Evolutionary conservation across 2,888 invertebrate species (phyloP).

Genomic region (Lasioglossum leucozonium): DNA sequence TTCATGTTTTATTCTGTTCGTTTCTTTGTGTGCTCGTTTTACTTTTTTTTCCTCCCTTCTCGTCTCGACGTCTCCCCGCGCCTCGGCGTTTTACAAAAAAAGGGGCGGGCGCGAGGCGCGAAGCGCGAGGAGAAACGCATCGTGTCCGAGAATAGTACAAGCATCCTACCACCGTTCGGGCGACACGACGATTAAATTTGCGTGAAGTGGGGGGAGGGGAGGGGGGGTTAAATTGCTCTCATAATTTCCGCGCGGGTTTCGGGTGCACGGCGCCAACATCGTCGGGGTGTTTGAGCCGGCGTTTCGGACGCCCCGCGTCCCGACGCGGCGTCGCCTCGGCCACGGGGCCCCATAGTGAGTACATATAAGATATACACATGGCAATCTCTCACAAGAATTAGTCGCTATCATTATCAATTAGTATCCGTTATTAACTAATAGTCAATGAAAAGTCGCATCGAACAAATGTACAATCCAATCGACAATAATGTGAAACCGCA

Average conservation of each 20-base stretch:
- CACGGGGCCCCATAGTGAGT: constrained; percentile 82
- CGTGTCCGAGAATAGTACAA: constrained; percentile 29
- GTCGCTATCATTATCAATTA: constrained; percentile 83
- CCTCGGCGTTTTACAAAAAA: constrained; percentile 77
- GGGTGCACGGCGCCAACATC: constrained; percentile 72
- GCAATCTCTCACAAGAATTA: constrained; percentile 84
- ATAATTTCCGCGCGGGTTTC: constrained; percentile 35
- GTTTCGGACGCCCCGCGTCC: constrained; percentile 80
- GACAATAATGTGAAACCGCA: constrained; percentile 69
- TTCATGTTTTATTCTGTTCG: not conserved
- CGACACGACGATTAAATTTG: constrained; percentile 45
- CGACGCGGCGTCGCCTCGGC: constrained; percentile 65
- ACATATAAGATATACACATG: constrained; percentile 84
- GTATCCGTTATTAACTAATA: constrained; percentile 83
- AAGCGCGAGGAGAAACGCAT: constrained; percentile 69
- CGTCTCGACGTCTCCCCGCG: constrained; percentile 66
- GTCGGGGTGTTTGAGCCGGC: constrained; percentile 79
- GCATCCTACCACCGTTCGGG: constrained; percentile 2
- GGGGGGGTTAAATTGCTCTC: constrained; percentile 15
- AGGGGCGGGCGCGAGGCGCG: constrained; percentile 63
- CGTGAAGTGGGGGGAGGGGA: not conserved
- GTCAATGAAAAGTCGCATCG: constrained; percentile 79
- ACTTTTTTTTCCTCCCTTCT: not conserved
- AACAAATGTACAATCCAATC: constrained; percentile 76
- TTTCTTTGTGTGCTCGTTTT: not conserved